These are phyloP conservation scores for Sarcophilus harrisii DNA, from an alignment of 2,797 vertebrate genomes.

Conservation along the genomic window DNA sequence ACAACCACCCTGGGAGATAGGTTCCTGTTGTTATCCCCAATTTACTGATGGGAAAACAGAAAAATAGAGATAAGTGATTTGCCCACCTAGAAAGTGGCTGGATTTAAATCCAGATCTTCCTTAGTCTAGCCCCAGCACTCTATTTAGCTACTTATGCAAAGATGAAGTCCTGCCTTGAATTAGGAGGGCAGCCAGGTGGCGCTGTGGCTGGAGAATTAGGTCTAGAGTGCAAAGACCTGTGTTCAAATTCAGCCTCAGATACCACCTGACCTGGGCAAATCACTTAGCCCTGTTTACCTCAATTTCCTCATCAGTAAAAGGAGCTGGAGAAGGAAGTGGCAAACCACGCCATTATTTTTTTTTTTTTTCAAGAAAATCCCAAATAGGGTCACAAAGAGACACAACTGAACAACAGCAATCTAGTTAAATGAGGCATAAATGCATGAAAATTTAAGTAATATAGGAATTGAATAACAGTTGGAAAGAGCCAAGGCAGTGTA, in stretches of 20 bases:
- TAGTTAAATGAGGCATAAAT: slow-evolving; percentile 23
- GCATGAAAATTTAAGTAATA: neutral
- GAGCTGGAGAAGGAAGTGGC: neutral
- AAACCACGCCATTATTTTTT: neutral
- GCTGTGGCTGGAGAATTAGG: neutral
- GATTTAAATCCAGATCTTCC: neutral
- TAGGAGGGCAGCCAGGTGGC: neutral
- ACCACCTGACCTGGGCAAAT: neutral
- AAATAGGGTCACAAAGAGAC: neutral
- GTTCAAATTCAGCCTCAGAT: neutral
- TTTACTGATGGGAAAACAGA: neutral
- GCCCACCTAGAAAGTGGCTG: neutral
- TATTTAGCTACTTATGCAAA: neutral
- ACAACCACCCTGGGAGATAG: neutral
- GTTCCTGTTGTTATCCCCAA: neutral
- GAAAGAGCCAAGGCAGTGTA: neutral
- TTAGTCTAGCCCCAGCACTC: neutral
- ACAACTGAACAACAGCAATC: neutral
- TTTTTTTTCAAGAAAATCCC: neutral
- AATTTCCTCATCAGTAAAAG: neutral
- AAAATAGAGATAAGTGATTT: neutral
- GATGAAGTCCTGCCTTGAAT: neutral
- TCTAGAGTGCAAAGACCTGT: neutral
- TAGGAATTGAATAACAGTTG: neutral
- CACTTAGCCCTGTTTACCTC: neutral